Evolutionary conservation across 2,888 invertebrate species (phyloP).

Genomic region (Trachelus iudaicus): DNA sequence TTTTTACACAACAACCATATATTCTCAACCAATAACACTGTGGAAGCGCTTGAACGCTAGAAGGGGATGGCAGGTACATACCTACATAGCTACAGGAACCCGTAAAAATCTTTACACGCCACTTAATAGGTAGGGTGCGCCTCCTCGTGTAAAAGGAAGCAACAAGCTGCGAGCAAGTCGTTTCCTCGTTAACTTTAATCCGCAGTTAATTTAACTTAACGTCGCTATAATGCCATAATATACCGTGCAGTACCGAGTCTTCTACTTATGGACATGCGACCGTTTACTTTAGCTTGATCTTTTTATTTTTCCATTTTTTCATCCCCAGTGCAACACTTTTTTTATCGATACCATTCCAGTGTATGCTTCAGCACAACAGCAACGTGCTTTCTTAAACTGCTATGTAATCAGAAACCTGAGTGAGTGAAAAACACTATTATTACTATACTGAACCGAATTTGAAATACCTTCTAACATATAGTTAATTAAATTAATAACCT

Average conservation of each 20-base stretch:
- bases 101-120: conserved; percentile 25
- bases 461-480: not conserved
- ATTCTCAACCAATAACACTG: not conserved
- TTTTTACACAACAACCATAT: not conserved
- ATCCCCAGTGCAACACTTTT: no score
- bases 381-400: no score
- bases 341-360: no score
- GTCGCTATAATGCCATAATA: conserved; percentile 47
- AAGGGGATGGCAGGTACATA: not conserved
- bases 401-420: no score
- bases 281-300: not conserved
- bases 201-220: conserved; percentile 53
- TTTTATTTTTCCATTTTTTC: no score
- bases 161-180: conserved; percentile 48
- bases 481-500: not conserved
- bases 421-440: no score
- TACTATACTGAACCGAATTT: not conserved
- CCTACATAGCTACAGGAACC: not conserved
- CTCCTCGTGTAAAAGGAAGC: conserved; percentile 41
- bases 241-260: conserved; percentile 26
- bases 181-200: conserved; percentile 51
- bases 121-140: conserved; percentile 7
- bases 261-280: conserved; percentile 18
- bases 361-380: no score
- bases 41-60: not conserved